A percentile compares a stretch with the other conserved stretches of the same genome.
Evolutionary conservation across 2,888 invertebrate species (phyloP).

Genomic region (Idaea dimidiata): DNA sequence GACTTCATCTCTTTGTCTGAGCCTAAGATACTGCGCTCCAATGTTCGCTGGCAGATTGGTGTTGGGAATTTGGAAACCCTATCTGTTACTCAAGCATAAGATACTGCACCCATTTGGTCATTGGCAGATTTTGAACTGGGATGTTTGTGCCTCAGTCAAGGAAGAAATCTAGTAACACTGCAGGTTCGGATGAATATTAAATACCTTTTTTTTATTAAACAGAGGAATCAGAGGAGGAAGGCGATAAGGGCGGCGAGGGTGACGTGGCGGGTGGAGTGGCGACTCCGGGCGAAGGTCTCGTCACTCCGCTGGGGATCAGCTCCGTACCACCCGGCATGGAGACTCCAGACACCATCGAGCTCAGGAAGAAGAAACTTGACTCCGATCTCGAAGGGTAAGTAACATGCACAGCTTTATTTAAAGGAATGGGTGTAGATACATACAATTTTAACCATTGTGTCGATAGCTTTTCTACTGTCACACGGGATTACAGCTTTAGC

Average conservation of each 20-base stretch:
- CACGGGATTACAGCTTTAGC: too few relatives aligned
- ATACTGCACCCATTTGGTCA: too few relatives aligned
- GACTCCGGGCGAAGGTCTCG: constrained; percentile 95
- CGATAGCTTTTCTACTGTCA: constrained; percentile 13
- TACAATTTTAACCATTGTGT: constrained; percentile 2
- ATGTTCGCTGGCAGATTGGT: too few relatives aligned
- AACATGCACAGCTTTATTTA: too few relatives aligned
- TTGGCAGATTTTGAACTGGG: too few relatives aligned
- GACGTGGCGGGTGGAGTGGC: constrained; percentile 88
- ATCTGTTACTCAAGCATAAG: too few relatives aligned
- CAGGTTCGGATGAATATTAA: not conserved
- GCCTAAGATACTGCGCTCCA: too few relatives aligned
- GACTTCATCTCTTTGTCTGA: too few relatives aligned
- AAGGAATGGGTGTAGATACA: too few relatives aligned
- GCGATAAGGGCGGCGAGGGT: constrained; percentile 45
- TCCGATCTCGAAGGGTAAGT: constrained; percentile 95
- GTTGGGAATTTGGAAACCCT: too few relatives aligned
- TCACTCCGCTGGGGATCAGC: constrained; percentile 96
- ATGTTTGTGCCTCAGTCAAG: too few relatives aligned
- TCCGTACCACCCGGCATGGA: constrained; percentile 97
- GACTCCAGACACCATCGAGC: constrained; percentile 98
- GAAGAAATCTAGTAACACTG: too few relatives aligned
- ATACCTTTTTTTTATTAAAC: constrained; percentile 13
- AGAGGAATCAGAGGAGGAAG: constrained; percentile 63
- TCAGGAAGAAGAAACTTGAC: constrained; percentile 97